These are phyloP conservation scores for Drosophila yakuba DNA, from an alignment of 1,140 invertebrate genomes.

Conservation along the genomic window DNA sequence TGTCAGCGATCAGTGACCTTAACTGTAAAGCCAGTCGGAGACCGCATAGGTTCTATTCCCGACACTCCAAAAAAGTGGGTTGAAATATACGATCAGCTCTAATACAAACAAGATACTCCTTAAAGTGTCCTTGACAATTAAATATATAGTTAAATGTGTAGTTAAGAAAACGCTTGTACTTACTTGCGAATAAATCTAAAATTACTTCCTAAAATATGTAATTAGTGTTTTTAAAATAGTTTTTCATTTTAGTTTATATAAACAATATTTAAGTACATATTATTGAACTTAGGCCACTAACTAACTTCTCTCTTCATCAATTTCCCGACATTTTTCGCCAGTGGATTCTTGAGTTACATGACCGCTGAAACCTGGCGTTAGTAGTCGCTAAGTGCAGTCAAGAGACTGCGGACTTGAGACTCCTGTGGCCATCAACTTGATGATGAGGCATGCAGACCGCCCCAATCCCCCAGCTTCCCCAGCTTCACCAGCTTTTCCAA, in stretches of 20 bases:
- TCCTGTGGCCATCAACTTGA: slow-evolving; percentile 68
- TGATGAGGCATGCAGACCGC: slow-evolving; percentile 29
- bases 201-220: too few relatives aligned
- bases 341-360: slow-evolving; percentile 68
- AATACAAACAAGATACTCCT: neutral
- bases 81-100: neutral
- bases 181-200: too few relatives aligned
- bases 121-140: too few relatives aligned
- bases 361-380: slow-evolving; percentile 67
- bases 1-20: slow-evolving; percentile 80
- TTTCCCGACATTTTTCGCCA: neutral
- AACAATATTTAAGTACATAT: neutral
- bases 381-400: slow-evolving; percentile 78
- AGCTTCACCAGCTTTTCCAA: neutral
- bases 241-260: too few relatives aligned
- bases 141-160: too few relatives aligned
- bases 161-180: too few relatives aligned
- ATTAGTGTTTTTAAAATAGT: too few relatives aligned
- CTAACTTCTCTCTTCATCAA: too few relatives aligned
- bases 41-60: slow-evolving; percentile 57
- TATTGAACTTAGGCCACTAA: too few relatives aligned
- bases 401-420: slow-evolving; percentile 24
- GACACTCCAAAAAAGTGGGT: neutral
- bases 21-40: slow-evolving; percentile 71
- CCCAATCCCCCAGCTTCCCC: neutral